A percentile compares a stretch with the other conserved stretches of the same genome.
phyloP scores from a whole-genome alignment of 2,888 invertebrate species.

The Apotomis capreana region DNA sequence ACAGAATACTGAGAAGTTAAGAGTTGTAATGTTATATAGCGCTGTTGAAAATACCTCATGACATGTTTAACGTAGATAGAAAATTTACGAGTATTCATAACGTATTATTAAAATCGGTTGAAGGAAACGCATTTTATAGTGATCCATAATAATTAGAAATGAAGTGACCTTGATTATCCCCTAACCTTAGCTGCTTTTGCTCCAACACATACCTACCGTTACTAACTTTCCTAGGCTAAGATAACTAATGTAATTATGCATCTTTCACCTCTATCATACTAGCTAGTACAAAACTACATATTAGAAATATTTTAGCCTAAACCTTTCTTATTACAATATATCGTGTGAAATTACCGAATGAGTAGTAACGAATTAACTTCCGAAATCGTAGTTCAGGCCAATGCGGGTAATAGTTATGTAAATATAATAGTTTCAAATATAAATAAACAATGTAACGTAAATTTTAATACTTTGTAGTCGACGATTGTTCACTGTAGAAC shows the following conservation, averaged over 20 bases:
- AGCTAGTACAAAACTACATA: constrained; percentile 42
- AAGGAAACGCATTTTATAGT: constrained; percentile 68
- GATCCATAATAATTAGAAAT: constrained; percentile 76
- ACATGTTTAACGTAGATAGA: constrained; percentile 62
- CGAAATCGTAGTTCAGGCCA: constrained; percentile 36
- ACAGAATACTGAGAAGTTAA: constrained; percentile 54
- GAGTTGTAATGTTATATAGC: constrained; percentile 65
- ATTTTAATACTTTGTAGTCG: constrained; percentile 45
- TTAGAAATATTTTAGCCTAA: constrained; percentile 37
- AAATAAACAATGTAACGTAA: constrained; percentile 43
- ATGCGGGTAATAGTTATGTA: constrained; percentile 42
- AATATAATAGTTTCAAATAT: constrained; percentile 45
- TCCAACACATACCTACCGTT: constrained; percentile 65
- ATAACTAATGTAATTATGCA: constrained; percentile 43
- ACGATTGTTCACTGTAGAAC: constrained; percentile 54
- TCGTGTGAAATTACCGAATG: constrained; percentile 31
- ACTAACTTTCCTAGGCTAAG: constrained; percentile 55
- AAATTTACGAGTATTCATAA: constrained; percentile 53
- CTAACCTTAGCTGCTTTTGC: constrained; percentile 77
- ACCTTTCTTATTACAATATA: constrained; percentile 34
- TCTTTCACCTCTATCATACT: constrained; percentile 41
- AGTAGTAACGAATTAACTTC: constrained; percentile 32
- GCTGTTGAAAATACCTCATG: constrained; percentile 73
- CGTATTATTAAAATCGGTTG: constrained; percentile 58
- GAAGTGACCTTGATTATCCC: constrained; percentile 82